Conservation (phyloP, 2,113 vertebrate species). For the Xerus inauris region DNA sequence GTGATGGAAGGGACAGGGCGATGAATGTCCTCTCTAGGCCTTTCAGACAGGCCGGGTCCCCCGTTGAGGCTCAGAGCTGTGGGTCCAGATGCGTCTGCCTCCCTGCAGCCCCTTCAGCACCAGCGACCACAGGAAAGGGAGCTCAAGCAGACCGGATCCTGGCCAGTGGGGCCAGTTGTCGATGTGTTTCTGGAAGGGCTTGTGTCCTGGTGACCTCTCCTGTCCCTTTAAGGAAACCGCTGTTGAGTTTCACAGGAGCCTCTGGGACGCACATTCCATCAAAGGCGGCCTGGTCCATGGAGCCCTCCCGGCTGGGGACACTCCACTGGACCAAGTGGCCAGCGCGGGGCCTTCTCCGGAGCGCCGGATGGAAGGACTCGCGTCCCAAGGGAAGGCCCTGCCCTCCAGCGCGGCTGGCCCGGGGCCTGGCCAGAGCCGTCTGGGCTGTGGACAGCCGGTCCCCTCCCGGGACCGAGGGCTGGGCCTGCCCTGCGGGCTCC, state of each 20-base stretch:
- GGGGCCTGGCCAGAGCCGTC: background rate
- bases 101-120: background rate
- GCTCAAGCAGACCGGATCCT: background rate
- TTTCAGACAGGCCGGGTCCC: background rate
- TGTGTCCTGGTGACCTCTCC: background rate
- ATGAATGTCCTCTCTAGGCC: background rate
- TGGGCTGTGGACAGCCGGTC: background rate
- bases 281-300: background rate
- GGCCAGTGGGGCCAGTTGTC: background rate
- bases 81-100: background rate
- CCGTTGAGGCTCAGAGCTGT: background rate
- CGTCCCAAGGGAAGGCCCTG: background rate
- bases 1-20: background rate
- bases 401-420: too few relatives aligned
- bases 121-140: background rate
- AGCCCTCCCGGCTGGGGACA: background rate
- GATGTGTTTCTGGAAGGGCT: slow-evolving; percentile 56
- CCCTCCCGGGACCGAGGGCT: background rate
- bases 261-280: slow-evolving; percentile 69
- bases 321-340: background rate
- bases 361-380: slow-evolving; percentile 11
- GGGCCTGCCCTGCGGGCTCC: fast-evolving
- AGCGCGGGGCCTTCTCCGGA: background rate
- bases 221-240: slow-evolving; percentile 62
- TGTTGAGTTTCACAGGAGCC: slow-evolving; percentile 67